These are phyloP conservation scores for Stegana nigrithorax DNA, from an alignment of 2,888 invertebrate species.

Conservation along the genomic window DNA sequence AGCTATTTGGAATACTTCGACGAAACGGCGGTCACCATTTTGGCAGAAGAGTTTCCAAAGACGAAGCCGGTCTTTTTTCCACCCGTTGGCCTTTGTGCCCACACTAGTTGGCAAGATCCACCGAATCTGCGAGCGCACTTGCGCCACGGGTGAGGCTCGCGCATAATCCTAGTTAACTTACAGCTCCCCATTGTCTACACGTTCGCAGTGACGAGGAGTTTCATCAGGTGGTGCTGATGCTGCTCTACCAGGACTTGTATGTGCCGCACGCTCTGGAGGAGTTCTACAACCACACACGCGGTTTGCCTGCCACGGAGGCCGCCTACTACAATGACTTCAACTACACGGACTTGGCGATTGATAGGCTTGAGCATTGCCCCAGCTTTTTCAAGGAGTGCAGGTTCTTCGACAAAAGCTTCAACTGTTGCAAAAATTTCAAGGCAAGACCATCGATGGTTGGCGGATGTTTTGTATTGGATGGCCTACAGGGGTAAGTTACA, in stretches of 20 bases:
- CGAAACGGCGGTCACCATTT: neutral
- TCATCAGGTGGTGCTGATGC: neutral
- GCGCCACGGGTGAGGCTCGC: too few relatives aligned
- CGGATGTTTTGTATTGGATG: slow-evolving; percentile 2
- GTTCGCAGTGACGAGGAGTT: too few relatives aligned
- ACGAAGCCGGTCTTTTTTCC: neutral
- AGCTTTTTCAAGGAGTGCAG: too few relatives aligned
- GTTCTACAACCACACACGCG: neutral
- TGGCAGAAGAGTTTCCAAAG: neutral
- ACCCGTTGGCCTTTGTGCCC: neutral
- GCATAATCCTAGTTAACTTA: too few relatives aligned
- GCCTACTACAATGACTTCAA: slow-evolving; percentile 1
- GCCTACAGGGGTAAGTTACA: neutral
- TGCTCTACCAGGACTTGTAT: neutral
- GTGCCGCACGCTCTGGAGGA: neutral
- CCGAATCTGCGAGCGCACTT: neutral
- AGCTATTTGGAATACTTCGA: neutral
- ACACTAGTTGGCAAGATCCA: neutral
- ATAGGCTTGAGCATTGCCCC: too few relatives aligned
- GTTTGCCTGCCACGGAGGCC: neutral
- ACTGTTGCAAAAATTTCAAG: slow-evolving; percentile 10
- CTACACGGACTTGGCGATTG: neutral
- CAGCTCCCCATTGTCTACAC: too few relatives aligned
- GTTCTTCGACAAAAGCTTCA: neutral
- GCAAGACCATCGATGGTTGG: neutral